These are phyloP conservation scores for Pyrocoelia pectoralis DNA, from an alignment of 2,888 invertebrate genomes.

Conservation along the genomic window DNA sequence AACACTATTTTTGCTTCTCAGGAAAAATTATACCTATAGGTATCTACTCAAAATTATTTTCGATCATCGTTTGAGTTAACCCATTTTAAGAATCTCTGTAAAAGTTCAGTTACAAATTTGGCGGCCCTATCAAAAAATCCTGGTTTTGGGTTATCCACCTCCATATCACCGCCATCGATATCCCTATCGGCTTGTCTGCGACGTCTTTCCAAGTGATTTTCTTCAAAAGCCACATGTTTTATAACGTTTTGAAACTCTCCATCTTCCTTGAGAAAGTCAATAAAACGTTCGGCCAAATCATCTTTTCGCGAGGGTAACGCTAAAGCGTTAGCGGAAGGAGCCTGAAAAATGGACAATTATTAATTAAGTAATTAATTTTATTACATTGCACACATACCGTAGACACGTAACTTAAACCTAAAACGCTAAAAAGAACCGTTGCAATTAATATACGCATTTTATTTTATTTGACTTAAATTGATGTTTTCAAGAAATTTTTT, in stretches of 20 bases:
- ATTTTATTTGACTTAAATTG: background rate
- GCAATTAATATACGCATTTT: background rate
- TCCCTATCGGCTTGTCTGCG: conserved; percentile 38
- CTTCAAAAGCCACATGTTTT: background rate
- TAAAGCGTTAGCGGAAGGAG: background rate
- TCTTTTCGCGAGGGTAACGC: background rate
- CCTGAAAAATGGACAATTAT: background rate
- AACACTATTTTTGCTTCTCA: too few relatives aligned
- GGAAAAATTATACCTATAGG: too few relatives aligned
- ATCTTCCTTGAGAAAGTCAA: conserved; percentile 54
- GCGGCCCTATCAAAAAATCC: conserved; percentile 59
- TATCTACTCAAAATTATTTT: background rate
- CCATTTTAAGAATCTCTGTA: conserved; percentile 61
- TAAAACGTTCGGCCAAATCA: conserved; percentile 50
- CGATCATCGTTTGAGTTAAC: conserved; percentile 54
- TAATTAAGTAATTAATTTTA: background rate
- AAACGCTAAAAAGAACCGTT: background rate
- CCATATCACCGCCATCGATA: conserved; percentile 29
- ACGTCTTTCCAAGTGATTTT: conserved; percentile 24
- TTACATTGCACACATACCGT: background rate
- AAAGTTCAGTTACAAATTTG: conserved; percentile 57
- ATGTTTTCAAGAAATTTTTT: too few relatives aligned
- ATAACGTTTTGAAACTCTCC: conserved; percentile 43
- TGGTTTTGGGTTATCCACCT: conserved; percentile 37
- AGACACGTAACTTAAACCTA: background rate